A percentile compares a stretch with the other conserved stretches of the same genome.
These are phyloP conservation scores for Anser brachyrhynchus DNA, from an alignment of 2,113 vertebrate species.

Conservation along the genomic window DNA sequence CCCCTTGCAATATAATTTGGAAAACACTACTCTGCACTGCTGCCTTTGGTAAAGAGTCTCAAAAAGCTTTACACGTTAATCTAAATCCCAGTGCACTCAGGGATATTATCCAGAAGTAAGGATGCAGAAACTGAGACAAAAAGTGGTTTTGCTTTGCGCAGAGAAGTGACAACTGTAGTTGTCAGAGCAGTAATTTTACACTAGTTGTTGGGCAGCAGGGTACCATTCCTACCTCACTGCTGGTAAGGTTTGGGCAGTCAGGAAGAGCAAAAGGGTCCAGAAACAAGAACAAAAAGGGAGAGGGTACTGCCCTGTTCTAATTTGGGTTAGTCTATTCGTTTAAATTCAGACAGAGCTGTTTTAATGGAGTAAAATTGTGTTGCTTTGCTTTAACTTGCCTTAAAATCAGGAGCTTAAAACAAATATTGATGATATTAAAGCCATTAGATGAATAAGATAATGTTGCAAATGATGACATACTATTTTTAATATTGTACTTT, in stretches of 20 bases:
- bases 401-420: background rate
- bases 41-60: background rate
- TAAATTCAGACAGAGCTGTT: background rate
- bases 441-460: background rate
- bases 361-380: background rate
- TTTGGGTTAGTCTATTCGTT: background rate
- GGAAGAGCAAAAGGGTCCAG: background rate
- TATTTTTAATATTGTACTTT: background rate
- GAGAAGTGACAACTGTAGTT: background rate
- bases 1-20: background rate
- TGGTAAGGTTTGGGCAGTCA: background rate
- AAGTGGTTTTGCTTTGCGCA: background rate
- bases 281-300: background rate
- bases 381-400: rapidly evolving
- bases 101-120: background rate
- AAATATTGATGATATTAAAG: background rate
- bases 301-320: background rate
- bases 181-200: background rate
- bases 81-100: background rate
- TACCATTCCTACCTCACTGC: background rate
- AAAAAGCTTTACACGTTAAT: background rate
- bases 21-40: background rate
- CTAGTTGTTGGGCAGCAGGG: background rate
- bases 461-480: background rate
- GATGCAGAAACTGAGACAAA: background rate